Base-by-base conservation (phyloP, 2,113 vertebrate genomes). In the Trochalopteron elliotii region DNA sequence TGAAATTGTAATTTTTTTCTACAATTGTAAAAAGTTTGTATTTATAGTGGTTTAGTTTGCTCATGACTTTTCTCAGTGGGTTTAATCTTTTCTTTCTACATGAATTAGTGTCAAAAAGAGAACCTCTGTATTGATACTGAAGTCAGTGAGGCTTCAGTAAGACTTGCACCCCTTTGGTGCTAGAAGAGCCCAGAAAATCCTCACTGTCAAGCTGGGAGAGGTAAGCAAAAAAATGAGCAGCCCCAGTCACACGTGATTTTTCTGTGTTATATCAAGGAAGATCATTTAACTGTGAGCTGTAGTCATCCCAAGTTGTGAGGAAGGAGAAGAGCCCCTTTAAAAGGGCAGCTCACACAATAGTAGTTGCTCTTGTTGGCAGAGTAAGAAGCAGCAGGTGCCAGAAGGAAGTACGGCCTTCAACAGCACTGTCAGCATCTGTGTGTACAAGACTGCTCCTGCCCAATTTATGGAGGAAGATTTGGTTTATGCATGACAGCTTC, bases 211-310 rank as follows among this genome's bases (percentile, higher is more conserved):
- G 33, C 5, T 30, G 39, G 9, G 33, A 63, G 50, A 57, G 7
- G 9, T 44, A 69, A 75, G 23, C 9, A 77, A n/a, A 61, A 37
- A 60, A 63, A 44, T 0, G 0, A 80, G 14, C 7, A 52, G 15
- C 4, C 6, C 0, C 15, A 12, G 7, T 50, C 39, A 45, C 5
- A 20, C 0, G 1, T 7, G 7, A 27, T 35, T 89, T 78, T 86
- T 47, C 37, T 72, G 21, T 3, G 0, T 1, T 37, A 12, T 27
- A 10, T 69, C 23, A 67, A 37, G 27, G 21, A 71, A 18, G 3
- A 30, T 17, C 17, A 52, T 37, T 69, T 39, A 74, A 61, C 17
- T 65, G 18, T 21, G 35, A 75, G 7, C 11, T 60, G 35, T 35
- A 55, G 10, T 14, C 40, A 30, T 11, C 21, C 37, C 5, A 14